Conservation (phyloP, 2,113 vertebrate genomes). For the Gymnarchus niloticus region DNA sequence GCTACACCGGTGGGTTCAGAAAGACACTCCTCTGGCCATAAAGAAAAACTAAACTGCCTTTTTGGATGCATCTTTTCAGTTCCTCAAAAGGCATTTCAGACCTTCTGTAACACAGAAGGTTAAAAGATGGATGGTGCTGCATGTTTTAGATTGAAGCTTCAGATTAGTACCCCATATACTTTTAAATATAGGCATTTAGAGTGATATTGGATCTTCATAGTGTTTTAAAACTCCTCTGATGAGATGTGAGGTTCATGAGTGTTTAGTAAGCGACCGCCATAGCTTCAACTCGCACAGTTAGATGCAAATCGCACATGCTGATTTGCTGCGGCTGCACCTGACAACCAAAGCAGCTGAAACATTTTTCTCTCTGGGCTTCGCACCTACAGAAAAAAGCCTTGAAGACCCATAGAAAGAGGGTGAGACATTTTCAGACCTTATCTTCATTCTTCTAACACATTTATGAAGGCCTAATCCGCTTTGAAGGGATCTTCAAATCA, state of each 20-base stretch:
- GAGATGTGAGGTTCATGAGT: background rate
- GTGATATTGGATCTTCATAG: background rate
- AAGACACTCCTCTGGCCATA: background rate
- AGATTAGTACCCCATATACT: background rate
- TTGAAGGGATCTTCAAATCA: background rate
- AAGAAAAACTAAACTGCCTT: background rate
- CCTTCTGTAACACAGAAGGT: background rate
- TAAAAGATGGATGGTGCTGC: background rate
- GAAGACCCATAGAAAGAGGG: background rate
- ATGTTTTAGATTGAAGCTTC: background rate
- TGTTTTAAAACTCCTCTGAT: background rate
- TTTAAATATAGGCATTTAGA: background rate
- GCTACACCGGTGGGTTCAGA: background rate
- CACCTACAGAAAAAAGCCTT: background rate
- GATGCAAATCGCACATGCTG: background rate
- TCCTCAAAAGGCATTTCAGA: background rate
- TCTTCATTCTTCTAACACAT: background rate
- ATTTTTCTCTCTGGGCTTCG: background rate
- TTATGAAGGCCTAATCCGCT: background rate
- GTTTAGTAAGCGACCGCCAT: background rate
- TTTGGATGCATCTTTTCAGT: background rate
- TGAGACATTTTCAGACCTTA: too few species aligned
- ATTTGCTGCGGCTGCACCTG: background rate
- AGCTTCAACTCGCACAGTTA: background rate
- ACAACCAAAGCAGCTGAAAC: background rate